Conservation (phyloP, 2,888 invertebrate genomes). For the Spicauda simplicius region DNA sequence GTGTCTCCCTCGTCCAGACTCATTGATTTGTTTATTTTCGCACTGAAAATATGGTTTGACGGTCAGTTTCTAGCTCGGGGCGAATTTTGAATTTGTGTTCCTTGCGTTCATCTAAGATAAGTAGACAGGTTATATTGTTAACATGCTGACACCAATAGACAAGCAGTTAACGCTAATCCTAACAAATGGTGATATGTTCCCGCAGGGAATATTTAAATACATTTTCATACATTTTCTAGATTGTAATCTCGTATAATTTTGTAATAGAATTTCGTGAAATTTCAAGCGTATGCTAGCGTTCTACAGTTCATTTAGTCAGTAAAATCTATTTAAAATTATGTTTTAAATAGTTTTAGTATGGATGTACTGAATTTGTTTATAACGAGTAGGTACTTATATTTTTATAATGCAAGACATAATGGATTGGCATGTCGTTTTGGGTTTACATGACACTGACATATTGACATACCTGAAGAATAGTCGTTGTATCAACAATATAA, state of each 20-base stretch:
- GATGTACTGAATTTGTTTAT: no score
- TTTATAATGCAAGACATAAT: background rate
- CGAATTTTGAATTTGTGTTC: conserved; percentile 51
- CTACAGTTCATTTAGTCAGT: background rate
- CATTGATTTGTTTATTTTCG: conserved; percentile 77
- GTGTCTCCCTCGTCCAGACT: conserved; percentile 66
- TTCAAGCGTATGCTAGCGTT: background rate
- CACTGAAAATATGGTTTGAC: conserved; percentile 66
- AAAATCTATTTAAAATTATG: background rate
- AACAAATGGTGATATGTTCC: conserved; percentile 45
- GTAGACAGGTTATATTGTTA: conserved; percentile 60
- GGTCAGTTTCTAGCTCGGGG: conserved; percentile 52
- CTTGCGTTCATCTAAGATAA: conserved; percentile 57
- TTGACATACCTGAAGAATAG: background rate
- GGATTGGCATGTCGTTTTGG: background rate
- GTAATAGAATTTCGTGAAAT: background rate
- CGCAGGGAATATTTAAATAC: conserved; percentile 24
- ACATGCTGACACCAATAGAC: conserved; percentile 53
- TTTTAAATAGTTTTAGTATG: no score
- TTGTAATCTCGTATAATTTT: background rate
- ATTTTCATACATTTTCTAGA: conserved; percentile 1
- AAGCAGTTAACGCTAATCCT: conserved; percentile 52
- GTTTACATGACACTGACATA: background rate
- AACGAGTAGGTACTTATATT: background rate
- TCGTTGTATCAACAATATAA: background rate